A percentile compares a stretch with the other conserved stretches of the same genome.
These are phyloP conservation scores for Caerostris darwini DNA, from an alignment of 1,140 invertebrate genomes.

Conservation along the genomic window DNA sequence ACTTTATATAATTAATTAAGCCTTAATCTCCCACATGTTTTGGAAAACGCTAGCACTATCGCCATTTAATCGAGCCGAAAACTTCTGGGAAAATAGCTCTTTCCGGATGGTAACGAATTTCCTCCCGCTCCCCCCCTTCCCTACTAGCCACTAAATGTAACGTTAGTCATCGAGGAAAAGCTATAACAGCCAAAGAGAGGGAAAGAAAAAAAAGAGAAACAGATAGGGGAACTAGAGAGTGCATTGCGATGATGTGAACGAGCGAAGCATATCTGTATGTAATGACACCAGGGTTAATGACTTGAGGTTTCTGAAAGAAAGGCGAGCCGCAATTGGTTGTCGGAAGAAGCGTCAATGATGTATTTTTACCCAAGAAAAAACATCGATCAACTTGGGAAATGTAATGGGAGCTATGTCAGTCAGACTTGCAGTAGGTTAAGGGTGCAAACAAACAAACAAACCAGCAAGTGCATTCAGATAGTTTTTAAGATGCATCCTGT, in stretches of 20 bases:
- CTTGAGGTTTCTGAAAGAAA: not conserved
- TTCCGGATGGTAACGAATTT: conserved; percentile 5
- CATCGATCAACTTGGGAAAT: conserved; percentile 29
- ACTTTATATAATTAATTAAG: conserved; percentile 15
- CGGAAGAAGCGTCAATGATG: conserved; percentile 42
- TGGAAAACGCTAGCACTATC: not conserved
- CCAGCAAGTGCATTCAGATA: not conserved
- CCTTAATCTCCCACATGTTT: conserved; percentile 1
- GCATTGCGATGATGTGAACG: conserved; percentile 23
- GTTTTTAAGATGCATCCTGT: not conserved
- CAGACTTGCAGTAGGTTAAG: not conserved
- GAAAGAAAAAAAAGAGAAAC: not conserved
- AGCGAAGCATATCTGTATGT: conserved; percentile 12
- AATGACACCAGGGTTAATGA: conserved; percentile 55
- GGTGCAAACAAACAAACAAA: not conserved
- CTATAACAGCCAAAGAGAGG: not conserved
- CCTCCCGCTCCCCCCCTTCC: not conserved
- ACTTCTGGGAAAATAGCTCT: not conserved
- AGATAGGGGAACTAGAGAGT: conserved; percentile 23
- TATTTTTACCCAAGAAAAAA: conserved; percentile 46
- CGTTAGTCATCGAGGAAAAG: conserved; percentile 26
- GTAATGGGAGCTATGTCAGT: not conserved
- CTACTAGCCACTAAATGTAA: conserved; percentile 6
- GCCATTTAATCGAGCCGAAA: not conserved
- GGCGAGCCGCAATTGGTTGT: conserved; percentile 23